phyloP scores from a whole-genome alignment of 2,113 vertebrate species.

The Peromyscus maniculatus region DNA sequence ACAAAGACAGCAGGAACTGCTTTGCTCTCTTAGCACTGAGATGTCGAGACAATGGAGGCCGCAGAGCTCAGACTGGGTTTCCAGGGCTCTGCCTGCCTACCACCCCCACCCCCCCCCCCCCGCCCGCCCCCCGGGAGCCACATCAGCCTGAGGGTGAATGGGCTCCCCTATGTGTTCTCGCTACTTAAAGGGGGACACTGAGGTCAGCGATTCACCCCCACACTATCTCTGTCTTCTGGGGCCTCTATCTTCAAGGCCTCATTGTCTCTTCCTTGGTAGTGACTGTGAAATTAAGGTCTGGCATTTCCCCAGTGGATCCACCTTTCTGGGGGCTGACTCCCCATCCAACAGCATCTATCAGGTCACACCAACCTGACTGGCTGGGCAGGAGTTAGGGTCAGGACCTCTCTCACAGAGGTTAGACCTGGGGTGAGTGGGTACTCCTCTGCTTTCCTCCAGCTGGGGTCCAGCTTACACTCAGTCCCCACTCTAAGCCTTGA shows the following conservation, averaged over 20 bases:
- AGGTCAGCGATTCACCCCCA: background rate
- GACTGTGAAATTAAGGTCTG: constrained; percentile 49
- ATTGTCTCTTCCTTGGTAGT: background rate
- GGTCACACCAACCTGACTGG: background rate
- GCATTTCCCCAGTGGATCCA: background rate
- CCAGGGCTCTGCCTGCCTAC: background rate
- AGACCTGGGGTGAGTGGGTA: background rate
- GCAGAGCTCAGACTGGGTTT: background rate
- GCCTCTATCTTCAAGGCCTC: background rate
- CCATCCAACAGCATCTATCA: background rate
- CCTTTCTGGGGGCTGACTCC: constrained; percentile 9
- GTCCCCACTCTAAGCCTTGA: background rate
- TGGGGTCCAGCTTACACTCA: background rate
- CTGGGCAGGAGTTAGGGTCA: background rate
- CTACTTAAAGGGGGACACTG: background rate
- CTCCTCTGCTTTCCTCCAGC: background rate
- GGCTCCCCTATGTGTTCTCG: background rate
- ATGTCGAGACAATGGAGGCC: background rate
- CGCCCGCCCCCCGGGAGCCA: background rate
- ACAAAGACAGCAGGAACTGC: background rate
- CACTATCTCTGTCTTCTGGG: background rate
- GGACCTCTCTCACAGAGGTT: background rate
- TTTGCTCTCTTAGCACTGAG: background rate
- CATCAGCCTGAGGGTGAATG: background rate
- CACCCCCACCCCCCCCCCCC: too few species aligned